Evolutionary conservation across 2,113 vertebrate species (phyloP), one percentile per base, ranked within the genome.

Genomic region (Aegithalos caudatus): DNA sequence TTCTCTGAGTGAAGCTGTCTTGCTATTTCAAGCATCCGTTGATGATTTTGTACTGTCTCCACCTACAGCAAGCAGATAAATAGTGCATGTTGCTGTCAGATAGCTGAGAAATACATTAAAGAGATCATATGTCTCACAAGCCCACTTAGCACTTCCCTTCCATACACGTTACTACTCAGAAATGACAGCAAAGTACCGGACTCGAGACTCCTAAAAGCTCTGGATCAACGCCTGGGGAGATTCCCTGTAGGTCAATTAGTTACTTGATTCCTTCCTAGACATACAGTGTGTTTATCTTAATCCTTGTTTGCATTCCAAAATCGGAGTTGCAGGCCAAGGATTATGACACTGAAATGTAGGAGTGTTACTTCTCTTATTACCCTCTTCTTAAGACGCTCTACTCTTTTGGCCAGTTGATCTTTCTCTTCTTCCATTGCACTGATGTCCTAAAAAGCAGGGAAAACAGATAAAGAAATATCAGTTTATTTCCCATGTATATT

Each of bases 351-450:
- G 81, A 96, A 92, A 89, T 69, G 66, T 69, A 93, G 85, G 64
- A 83, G 94, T 4, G 70, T 93, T 93, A 76, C 91, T 95, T 88
- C 89, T 92, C 87, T 87, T 57, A 97, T 98, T 98, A 99, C 99
- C 98, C 98, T 98, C 97, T 99, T 99, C 98, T 98, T 99, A 92
- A 99, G 96, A 94, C 98, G 98, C 82, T 99, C 99, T 25, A 99
- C 99, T 97, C 99, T 98, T 95, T 99, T 99, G 94, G 98, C 96
- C 29, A 99, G 98, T 94, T 99, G 99, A 92, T 99, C 99, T 87
- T 99, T 99, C 97, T 99, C 99, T 83, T 99, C 99, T 92, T 99
- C 99, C 99, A 99, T 99, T 29, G 98, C 98, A 92, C 95, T 96
- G 66, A 99, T 99, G 95, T 99, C 99, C 99, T 99, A 97, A 95